Evolutionary conservation across 92 coral and sea anemone species (phyloP), one percentile per base, ranked within the genome.

Genomic region (Phenganax stokvisi): DNA sequence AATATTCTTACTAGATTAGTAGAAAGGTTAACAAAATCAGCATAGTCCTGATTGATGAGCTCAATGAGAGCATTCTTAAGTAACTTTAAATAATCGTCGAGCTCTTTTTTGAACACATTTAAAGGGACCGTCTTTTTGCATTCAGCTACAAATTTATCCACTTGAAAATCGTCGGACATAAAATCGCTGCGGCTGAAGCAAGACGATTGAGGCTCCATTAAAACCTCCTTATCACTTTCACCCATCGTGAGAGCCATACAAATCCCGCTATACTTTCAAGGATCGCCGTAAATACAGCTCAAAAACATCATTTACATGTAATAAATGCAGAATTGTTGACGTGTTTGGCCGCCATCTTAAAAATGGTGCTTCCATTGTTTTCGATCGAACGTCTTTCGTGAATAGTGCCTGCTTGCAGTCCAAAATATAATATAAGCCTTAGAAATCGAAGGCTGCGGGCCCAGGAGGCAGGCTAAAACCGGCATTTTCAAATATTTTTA

Each of bases 1-100:
- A 69, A 12, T 55, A 54, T 7, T 61, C 98, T 80, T 81, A 96
- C 99, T 91, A 96, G 86, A 77, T 92, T 96, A 17, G 99, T 92
- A 12, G 99, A 96, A 57, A 96, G 81, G 71, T 96, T 96, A 55
- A 96, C 99, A 65, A 96, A 96, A 85, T 96, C 99, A 10, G 98
- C 98, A 86, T 93, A 93, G 82, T 93, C 98, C 84, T 93, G 94
- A 70, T 93, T 96, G 66, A 96, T 96, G 81, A 96, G 90, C 86
- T 96, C 99, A 52, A 96, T 96, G 70, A 96, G 84, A 10, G 99
- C 99, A 78, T 87, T 91, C 84, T 90, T 96, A 66, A 96, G 84
- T 47, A 94, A 80, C 86, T 87, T 92, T 84, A 96, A 87, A 86
- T 96, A 96, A 68, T 96, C 96, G 75, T 96, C 97, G 55, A 96